phyloP scores from a whole-genome alignment of 2,888 invertebrate species.

The Torymus auratus region DNA sequence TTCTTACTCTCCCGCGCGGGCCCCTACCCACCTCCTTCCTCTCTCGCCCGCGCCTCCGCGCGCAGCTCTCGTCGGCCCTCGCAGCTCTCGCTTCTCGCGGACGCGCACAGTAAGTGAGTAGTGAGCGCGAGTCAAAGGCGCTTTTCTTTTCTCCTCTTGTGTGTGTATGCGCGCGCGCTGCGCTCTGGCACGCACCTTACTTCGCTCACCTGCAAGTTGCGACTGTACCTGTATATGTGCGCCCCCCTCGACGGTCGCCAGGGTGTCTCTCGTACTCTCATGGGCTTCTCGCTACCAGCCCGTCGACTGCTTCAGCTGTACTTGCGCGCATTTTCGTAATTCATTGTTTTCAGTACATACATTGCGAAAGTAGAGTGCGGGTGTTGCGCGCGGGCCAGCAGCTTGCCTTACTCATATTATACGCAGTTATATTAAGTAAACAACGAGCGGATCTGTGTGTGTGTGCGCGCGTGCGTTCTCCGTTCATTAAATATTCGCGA shows the following conservation, averaged over 20 bases:
- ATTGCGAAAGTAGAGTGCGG: no score
- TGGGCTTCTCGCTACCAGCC: no score
- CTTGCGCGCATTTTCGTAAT: no score
- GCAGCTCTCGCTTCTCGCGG: no score
- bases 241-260: no score
- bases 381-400: no score
- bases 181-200: background rate
- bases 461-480: background rate
- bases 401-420: background rate
- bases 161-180: background rate
- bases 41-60: conserved; percentile 6
- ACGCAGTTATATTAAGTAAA: conserved; percentile 1
- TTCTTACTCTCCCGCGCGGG: background rate
- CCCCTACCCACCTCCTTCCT: background rate
- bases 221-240: no score
- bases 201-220: no score
- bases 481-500: conserved; percentile 43
- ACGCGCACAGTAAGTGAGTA: background rate
- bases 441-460: background rate
- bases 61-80: no score
- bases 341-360: no score
- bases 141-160: conserved; percentile 21
- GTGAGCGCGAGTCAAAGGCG: conserved; percentile 18
- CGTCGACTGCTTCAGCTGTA: no score
- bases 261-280: no score